A percentile compares a stretch with the other conserved stretches of the same genome.
These are phyloP conservation scores for Leptinotarsa peninsularis DNA, from an alignment of 2,888 invertebrate species.

Conservation along the genomic window DNA sequence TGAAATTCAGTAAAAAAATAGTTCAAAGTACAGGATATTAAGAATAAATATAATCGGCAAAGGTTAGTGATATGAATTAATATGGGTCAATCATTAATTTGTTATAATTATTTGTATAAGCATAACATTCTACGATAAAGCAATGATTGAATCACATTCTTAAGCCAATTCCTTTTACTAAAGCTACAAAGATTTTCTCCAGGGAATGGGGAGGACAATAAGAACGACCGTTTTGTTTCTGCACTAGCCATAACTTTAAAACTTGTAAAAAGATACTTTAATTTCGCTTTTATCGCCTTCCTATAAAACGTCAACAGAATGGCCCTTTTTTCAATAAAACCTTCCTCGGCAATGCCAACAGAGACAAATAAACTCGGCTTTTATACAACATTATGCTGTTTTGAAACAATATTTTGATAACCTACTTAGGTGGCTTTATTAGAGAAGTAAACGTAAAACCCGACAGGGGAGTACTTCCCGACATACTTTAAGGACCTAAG, in stretches of 20 bases:
- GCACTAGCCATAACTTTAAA: slow-evolving; percentile 30
- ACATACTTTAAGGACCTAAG: not conserved
- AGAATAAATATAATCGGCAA: too few species aligned
- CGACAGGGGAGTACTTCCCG: slow-evolving; percentile 22
- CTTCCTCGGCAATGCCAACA: not conserved
- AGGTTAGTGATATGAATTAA: too few species aligned
- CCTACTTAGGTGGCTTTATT: slow-evolving; percentile 40
- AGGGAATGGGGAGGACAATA: not conserved
- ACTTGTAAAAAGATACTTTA: slow-evolving; percentile 30
- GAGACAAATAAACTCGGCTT: slow-evolving; percentile 25
- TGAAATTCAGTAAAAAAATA: too few species aligned
- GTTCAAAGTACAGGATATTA: too few species aligned
- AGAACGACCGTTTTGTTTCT: slow-evolving; percentile 36
- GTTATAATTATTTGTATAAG: too few species aligned
- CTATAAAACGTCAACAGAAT: slow-evolving; percentile 21
- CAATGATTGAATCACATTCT: too few species aligned
- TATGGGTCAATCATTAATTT: too few species aligned
- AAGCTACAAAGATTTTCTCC: not conserved
- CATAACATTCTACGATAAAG: too few species aligned
- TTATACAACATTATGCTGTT: slow-evolving; percentile 38
- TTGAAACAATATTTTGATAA: slow-evolving; percentile 42
- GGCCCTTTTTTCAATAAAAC: slow-evolving; percentile 23
- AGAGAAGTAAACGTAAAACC: slow-evolving; percentile 33
- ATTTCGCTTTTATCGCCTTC: slow-evolving; percentile 35
- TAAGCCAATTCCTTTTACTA: too few species aligned